phyloP scores from a whole-genome alignment of 1,140 invertebrate genomes.

The Drosophila parvula region DNA sequence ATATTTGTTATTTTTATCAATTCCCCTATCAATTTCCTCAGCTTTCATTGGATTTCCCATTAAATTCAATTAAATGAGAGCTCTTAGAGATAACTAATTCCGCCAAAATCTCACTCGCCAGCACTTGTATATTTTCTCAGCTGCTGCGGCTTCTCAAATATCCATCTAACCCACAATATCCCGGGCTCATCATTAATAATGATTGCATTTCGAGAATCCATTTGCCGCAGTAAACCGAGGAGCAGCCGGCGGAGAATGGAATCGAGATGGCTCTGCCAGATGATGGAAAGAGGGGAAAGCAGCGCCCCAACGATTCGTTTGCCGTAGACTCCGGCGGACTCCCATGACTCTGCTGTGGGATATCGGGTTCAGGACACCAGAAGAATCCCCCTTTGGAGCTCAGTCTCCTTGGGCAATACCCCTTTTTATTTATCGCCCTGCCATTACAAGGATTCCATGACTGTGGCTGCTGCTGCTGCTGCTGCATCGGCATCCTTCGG shows the following conservation, averaged over 20 bases:
- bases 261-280: slow-evolving; percentile 7
- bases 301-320: slow-evolving; percentile 11
- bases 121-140: slow-evolving; percentile 5
- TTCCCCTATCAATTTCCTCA: not conserved
- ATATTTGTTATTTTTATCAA: not conserved
- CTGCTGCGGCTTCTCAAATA: slow-evolving; percentile 1
- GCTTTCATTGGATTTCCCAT: not conserved
- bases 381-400: not conserved
- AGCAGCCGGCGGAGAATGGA: not conserved
- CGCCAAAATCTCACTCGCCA: not conserved
- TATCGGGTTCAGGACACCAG: slow-evolving; percentile 20
- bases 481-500: slow-evolving; percentile 24
- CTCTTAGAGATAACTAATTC: not conserved
- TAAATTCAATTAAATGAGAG: not conserved
- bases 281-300: not conserved
- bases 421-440: slow-evolving; percentile 29
- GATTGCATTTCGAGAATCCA: slow-evolving; percentile 40
- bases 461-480: slow-evolving; percentile 8
- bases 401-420: slow-evolving; percentile 11
- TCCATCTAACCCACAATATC: slow-evolving; percentile 21
- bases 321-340: not conserved
- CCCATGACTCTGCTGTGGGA: not conserved
- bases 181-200: slow-evolving; percentile 35
- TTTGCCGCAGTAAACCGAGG: slow-evolving; percentile 22
- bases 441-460: slow-evolving; percentile 40